Base-by-base conservation (phyloP, 2,888 invertebrate species). In the Oxyscelio sp. region DNA sequence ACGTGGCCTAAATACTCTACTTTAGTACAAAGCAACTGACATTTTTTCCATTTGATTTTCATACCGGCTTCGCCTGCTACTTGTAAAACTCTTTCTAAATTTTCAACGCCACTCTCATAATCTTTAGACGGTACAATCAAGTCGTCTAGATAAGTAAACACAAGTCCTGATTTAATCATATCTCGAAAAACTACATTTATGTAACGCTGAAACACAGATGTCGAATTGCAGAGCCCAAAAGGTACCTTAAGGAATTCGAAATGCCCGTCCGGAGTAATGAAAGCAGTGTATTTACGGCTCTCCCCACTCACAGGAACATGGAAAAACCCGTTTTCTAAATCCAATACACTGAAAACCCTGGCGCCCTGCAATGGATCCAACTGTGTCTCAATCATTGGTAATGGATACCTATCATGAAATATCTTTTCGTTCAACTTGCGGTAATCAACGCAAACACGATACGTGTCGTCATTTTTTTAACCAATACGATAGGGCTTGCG, bases 371-470 rank as follows among this genome's bases (percentile, higher is more conserved):
- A 70, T 22, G 15, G n/a, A 56, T 70, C 70, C 40, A 70, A 38
- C 38, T 70, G 56, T 9, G 54, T 56, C 4, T 70, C 56, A 56
- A 70, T 56, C 1, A 70, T 27, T 1, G 70, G 71, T 3, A 54
- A 9, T 2, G 54, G 54, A 21, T 59, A 59, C 13, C 34, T 70
- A 54, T 92, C 90, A 5, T 90, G 90, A 0, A 90, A 74, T 0
- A 92, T 93, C 2, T 21, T 52, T 17, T 40, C 22, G 77, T 94
- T 93, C 1, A 93, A 40, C 5, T 19, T 34, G 27, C 3, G 3
- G 6, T 4, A 27, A 27, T 27, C 34, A 5, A 11, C 11, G 11
- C 8, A 34, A 34, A 90, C 50, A 13, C 89, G 48, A 8, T 84
- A 21, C 19, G 86, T 85, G 2, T 85, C 88, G 8, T 70, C 85